Conservation (phyloP, 2,797 vertebrate species). For the Anguilla megastoma region DNA sequence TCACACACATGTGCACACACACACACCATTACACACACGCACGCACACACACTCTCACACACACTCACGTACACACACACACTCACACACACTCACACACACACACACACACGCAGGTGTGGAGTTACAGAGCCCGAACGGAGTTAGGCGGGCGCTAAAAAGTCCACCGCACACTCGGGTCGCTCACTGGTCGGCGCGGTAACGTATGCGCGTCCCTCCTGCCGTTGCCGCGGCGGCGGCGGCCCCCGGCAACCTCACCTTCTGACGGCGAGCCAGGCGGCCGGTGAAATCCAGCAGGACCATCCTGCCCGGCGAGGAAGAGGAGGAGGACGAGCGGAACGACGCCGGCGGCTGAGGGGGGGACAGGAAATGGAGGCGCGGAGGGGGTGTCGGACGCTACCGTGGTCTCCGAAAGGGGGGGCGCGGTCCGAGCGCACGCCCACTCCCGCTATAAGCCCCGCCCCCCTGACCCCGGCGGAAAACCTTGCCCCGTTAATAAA, state of each 20-base stretch:
- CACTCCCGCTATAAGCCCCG: background rate
- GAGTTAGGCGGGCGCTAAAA: background rate
- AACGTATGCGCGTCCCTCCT: background rate
- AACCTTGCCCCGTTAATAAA: constrained; percentile 26
- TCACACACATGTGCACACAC: background rate
- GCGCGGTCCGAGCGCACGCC: background rate
- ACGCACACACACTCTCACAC: background rate
- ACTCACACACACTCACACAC: background rate
- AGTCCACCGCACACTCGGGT: background rate
- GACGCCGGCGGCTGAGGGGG: constrained; percentile 35
- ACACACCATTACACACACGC: background rate
- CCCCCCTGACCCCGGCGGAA: background rate
- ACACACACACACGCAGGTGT: background rate
- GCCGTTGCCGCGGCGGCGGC: background rate
- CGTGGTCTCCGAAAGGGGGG: background rate
- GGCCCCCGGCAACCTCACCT: constrained; percentile 47
- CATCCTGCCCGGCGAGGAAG: constrained; percentile 34
- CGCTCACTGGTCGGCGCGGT: background rate
- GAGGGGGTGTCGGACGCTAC: background rate
- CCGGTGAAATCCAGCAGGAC: constrained; percentile 40
- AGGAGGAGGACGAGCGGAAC: constrained; percentile 41
- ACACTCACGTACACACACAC: background rate
- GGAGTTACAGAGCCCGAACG: background rate
- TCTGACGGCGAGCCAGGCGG: constrained; percentile 38
- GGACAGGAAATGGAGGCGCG: constrained; percentile 17